Conservation (phyloP, 2,797 vertebrate species). For the Pelodytes ibericus region DNA sequence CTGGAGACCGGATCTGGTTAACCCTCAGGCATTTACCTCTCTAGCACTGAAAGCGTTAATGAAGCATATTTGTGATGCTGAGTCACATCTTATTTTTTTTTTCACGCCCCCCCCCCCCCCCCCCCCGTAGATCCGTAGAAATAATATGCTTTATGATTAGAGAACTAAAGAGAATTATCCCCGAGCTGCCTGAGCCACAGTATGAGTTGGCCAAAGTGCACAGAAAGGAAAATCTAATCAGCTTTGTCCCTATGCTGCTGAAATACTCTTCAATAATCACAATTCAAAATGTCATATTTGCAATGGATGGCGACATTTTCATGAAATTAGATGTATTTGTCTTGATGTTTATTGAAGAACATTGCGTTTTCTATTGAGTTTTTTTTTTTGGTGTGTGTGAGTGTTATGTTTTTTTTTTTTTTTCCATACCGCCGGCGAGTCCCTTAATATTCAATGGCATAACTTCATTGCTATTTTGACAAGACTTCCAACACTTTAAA, state of each 20-base stretch:
- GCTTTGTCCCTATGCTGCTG: constrained; percentile 18
- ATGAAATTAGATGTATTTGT: constrained; percentile 81
- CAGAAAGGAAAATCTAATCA: constrained; percentile 33
- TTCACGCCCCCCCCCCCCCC: too few relatives aligned
- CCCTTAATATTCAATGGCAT: constrained; percentile 83
- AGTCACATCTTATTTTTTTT: neutral
- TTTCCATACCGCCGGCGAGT: constrained; percentile 70
- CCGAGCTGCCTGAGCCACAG: neutral
- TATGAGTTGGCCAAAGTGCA: neutral
- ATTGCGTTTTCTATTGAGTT: constrained; percentile 76
- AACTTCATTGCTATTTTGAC: constrained; percentile 80
- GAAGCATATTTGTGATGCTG: neutral
- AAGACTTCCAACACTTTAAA: constrained; percentile 68
- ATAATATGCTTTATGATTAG: constrained; percentile 18
- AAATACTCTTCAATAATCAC: constrained; percentile 46
- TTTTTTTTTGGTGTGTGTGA: too few relatives aligned
- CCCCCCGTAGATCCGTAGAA: too few relatives aligned
- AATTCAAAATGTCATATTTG: constrained; percentile 67
- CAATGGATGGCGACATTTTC: constrained; percentile 68
- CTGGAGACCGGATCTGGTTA: too few relatives aligned
- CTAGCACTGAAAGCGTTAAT: too few relatives aligned
- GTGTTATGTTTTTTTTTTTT: constrained; percentile 67
- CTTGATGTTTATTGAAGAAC: constrained; percentile 77
- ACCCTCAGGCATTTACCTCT: too few relatives aligned
- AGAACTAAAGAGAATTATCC: constrained; percentile 31